Evolutionary conservation across 2,113 vertebrate genomes (phyloP), one percentile per base, ranked within the genome.

Genomic region (Uria lomvia): DNA sequence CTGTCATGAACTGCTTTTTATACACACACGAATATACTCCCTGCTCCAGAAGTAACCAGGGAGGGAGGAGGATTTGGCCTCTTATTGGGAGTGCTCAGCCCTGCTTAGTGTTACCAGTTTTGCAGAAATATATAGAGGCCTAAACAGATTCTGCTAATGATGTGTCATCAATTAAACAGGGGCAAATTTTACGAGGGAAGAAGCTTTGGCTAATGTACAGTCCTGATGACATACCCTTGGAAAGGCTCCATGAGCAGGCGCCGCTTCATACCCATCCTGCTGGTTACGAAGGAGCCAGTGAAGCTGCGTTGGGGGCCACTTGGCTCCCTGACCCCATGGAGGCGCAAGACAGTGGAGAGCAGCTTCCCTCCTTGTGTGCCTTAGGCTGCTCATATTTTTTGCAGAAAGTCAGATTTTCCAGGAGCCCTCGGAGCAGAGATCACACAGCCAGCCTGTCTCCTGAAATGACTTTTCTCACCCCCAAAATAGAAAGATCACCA

Each of bases 341-440:
- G 0, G 29, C 4, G 3, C 12, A 62, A 71, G 72, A 50, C 13
- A 78, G 20, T 1, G 4, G 20, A 76, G 12, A 53, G 10, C n/a
- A 90, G 1, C 21, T 65, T 63, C 49, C 30, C 21, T 65, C 4
- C 53, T 56, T 23, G 9, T 34, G 30, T 60, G 30, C 29, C 49
- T 5, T 4, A 67, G 66, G 29, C 17, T 72, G 52, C 6, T 29
- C 12, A 14, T 5, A 2, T 12, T 32, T 60, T 81, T 65, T 60
- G 45, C 38, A 79, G 72, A 47, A 76, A 49, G 7, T 6, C 40
- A 87, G 4, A 15, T 82, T 79, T 90, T 65, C 40, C 62, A 87
- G 47, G 20, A 70, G 23, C 27, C 13, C 24, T 52, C 0, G 0
- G 22, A 32, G 24, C 7, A 9, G 11, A 79, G 12, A 3, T 77